phyloP scores from a whole-genome alignment of 1,140 invertebrate genomes.

The Andricus grossulariae region DNA sequence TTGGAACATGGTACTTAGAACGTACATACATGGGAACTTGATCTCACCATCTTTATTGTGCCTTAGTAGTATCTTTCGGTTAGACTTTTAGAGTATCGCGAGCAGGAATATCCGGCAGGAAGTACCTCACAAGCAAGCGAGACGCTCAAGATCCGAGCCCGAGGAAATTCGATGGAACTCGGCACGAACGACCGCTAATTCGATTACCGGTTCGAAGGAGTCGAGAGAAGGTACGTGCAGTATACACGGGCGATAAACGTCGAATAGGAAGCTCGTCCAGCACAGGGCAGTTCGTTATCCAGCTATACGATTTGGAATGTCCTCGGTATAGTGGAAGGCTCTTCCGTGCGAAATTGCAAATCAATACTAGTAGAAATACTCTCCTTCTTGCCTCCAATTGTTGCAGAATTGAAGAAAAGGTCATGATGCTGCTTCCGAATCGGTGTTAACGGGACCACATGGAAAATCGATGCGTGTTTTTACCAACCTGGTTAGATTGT shows the following conservation, averaged over 20 bases:
- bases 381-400: constrained; percentile 33
- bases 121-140: constrained; percentile 21
- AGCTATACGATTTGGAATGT: constrained; percentile 43
- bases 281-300: constrained; percentile 39
- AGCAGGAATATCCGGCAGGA: neutral
- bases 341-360: constrained; percentile 46
- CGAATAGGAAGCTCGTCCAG: constrained; percentile 42
- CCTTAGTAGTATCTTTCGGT: neutral
- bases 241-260: constrained; percentile 50
- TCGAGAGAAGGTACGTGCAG: constrained; percentile 43
- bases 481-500: constrained; percentile 10
- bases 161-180: constrained; percentile 48
- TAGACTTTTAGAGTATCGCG: neutral
- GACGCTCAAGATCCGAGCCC: constrained; percentile 35
- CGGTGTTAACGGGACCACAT: neutral
- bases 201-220: constrained; percentile 49
- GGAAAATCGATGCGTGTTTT: constrained; percentile 20
- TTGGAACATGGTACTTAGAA: no score
- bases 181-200: constrained; percentile 51
- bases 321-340: constrained; percentile 37
- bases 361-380: constrained; percentile 44
- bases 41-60: no score
- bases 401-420: constrained; percentile 11
- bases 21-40: no score
- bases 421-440: constrained; percentile 1